A percentile compares a stretch with the other conserved stretches of the same genome.
These are phyloP conservation scores for Setophaga petechia DNA, from an alignment of 2,113 vertebrate genomes.

Conservation along the genomic window DNA sequence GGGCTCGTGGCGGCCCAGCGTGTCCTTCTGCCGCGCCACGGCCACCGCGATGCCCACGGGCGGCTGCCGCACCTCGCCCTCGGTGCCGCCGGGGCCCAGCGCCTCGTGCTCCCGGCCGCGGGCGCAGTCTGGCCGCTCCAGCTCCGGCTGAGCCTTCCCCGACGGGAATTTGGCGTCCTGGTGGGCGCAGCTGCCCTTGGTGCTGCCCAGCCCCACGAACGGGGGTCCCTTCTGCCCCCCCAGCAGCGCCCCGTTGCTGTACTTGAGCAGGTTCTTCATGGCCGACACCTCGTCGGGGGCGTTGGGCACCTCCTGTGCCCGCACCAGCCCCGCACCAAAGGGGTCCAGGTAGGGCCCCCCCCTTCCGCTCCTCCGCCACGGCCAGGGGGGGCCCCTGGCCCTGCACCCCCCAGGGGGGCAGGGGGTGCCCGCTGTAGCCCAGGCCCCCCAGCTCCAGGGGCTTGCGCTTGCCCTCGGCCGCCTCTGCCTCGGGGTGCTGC, in stretches of 20 bases:
- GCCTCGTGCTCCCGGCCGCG: slow-evolving; percentile 83
- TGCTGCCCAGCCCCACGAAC: slow-evolving; percentile 83
- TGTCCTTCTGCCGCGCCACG: slow-evolving; percentile 90
- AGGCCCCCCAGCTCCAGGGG: slow-evolving; percentile 83
- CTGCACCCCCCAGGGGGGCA: slow-evolving; percentile 86
- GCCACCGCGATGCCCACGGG: slow-evolving; percentile 95
- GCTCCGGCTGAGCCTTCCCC: slow-evolving; percentile 79
- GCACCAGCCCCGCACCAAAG: slow-evolving; percentile 66
- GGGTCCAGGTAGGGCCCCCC: slow-evolving; percentile 86
- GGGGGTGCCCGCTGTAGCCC: slow-evolving; percentile 79
- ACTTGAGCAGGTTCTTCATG: slow-evolving; percentile 95
- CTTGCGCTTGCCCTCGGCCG: slow-evolving; percentile 83
- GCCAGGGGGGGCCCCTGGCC: slow-evolving; percentile 79
- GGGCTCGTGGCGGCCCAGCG: slow-evolving; percentile 77
- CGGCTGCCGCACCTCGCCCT: slow-evolving; percentile 91
- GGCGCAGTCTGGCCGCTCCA: slow-evolving; percentile 87
- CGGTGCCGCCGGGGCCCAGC: slow-evolving; percentile 65
- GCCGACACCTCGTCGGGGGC: slow-evolving; percentile 87
- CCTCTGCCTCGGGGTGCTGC: slow-evolving; percentile 85
- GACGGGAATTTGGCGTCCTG: slow-evolving; percentile 81
- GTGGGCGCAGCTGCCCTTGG: slow-evolving; percentile 91
- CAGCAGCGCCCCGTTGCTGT: slow-evolving; percentile 91
- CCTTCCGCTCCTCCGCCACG: slow-evolving; percentile 83
- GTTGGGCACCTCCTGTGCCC: slow-evolving; percentile 78
- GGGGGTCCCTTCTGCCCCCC: slow-evolving; percentile 87